phyloP scores from a whole-genome alignment of 2,888 invertebrate genomes.

The Matsumyia berberina region DNA sequence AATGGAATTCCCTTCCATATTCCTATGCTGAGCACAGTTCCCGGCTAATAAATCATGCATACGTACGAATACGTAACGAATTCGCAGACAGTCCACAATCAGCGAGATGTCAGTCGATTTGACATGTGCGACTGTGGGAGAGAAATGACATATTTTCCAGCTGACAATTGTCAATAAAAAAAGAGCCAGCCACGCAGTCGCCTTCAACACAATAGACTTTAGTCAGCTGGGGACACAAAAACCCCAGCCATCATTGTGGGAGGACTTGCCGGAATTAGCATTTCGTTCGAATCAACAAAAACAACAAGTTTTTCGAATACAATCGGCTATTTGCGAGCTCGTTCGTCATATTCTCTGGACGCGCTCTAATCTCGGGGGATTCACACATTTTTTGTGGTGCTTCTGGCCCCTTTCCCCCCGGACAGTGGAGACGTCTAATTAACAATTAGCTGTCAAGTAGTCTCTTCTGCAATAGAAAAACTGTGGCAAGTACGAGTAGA shows the following conservation, averaged over 20 bases:
- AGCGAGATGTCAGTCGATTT: slow-evolving; percentile 64
- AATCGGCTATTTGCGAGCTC: slow-evolving; percentile 60
- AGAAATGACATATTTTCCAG: slow-evolving; percentile 69
- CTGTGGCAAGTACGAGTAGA: background rate
- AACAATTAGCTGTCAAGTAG: slow-evolving; percentile 66
- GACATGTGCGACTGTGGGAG: slow-evolving; percentile 70
- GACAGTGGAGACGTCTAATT: slow-evolving; percentile 58
- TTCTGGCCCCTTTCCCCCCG: slow-evolving; percentile 10
- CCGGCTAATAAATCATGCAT: slow-evolving; percentile 69
- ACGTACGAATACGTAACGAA: slow-evolving; percentile 34
- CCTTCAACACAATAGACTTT: slow-evolving; percentile 22
- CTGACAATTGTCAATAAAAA: slow-evolving; percentile 67
- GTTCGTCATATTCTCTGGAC: slow-evolving; percentile 58
- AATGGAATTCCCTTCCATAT: slow-evolving; percentile 61
- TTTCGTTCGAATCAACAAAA: slow-evolving; percentile 41
- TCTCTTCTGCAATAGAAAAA: slow-evolving; percentile 41
- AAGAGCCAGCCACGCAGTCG: slow-evolving; percentile 12
- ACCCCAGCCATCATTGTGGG: slow-evolving; percentile 39
- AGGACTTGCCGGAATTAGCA: slow-evolving; percentile 61
- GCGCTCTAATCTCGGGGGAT: slow-evolving; percentile 48
- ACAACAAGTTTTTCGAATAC: slow-evolving; percentile 30
- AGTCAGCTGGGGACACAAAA: slow-evolving; percentile 3
- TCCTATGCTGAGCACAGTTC: slow-evolving; percentile 64
- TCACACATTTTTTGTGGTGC: slow-evolving; percentile 10
- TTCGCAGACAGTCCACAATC: slow-evolving; percentile 68